Base-by-base conservation (phyloP, 2,888 invertebrate genomes). In the Acrocyrtus sp. region DNA sequence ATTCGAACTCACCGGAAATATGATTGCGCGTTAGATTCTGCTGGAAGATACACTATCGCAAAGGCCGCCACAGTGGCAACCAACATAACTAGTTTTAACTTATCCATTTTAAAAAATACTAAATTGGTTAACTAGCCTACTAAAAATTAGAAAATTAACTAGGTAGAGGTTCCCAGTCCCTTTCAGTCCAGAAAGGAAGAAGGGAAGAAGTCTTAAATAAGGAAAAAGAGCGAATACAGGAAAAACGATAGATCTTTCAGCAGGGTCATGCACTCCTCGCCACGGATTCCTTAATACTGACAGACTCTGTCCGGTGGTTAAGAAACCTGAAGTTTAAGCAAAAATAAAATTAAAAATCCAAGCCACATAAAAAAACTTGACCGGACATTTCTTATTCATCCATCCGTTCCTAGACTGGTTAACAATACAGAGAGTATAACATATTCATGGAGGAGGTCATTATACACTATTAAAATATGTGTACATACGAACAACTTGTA, bases 21-120 rank as follows among this genome's bases (percentile, higher is more conserved):
- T 4, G 80, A 80, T 51, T 80, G 80, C 66, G 74, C 79, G 60
- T 75, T 66, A 60, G 80, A 75, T 53, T 78, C 79, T 26, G 75
- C 57, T 26, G 80, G 80, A 54, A 79, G 66, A 51, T 78, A 79
- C 21, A 80, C 74, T 65, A 79, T 67, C 66, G 80, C 78, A 47
- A 80, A 77, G 51, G 75, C 78, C 27, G 76, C 76, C 48, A 79
- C 72, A 47, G 76, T 74, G 53, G 78, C 79, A 57, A 76, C 67
- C 56, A 80, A 60, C 29, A 80, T 26, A 48, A 80, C 56, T 48
- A 80, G 51, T 61, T 80, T 79, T 57, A 76, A 76, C 74, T 80
- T 80, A 73, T 80, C 79, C 80, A 80, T 80, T 26, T 29, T 67
- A 51, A 67, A 67, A 66, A 67, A 67, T 58, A 67, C 67, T 67